These are phyloP conservation scores for Drosophila greeni DNA, from an alignment of 2,888 invertebrate genomes.

Conservation along the genomic window DNA sequence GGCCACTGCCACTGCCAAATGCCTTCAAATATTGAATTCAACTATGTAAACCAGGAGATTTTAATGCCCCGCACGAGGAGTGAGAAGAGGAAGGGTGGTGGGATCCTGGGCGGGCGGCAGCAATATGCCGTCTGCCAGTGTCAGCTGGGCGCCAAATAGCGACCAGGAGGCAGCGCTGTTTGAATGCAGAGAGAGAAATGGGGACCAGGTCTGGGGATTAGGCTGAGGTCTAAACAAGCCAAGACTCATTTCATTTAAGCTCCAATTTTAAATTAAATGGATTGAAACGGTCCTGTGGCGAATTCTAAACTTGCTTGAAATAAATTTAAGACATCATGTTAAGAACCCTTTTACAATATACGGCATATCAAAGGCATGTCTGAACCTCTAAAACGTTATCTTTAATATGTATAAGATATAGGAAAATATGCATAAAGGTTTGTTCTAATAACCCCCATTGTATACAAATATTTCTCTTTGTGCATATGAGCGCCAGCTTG, in stretches of 20 bases:
- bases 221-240: too few relatives aligned
- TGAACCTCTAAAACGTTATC: too few relatives aligned
- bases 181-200: constrained; percentile 5
- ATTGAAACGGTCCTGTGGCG: too few relatives aligned
- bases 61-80: constrained; percentile 28
- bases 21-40: constrained; percentile 48
- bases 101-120: constrained; percentile 19
- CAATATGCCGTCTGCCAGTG: constrained; percentile 63
- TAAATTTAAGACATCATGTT: too few relatives aligned
- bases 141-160: constrained; percentile 56
- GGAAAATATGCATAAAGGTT: too few relatives aligned
- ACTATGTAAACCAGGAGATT: constrained; percentile 46
- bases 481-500: constrained; percentile 23
- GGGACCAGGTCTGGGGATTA: background rate
- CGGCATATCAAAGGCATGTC: too few relatives aligned
- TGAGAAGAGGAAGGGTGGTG: background rate
- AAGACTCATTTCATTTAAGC: background rate
- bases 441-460: too few relatives aligned
- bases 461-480: background rate
- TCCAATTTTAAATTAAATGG: background rate
- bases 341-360: too few relatives aligned
- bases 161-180: constrained; percentile 48
- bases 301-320: too few relatives aligned
- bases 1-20: constrained; percentile 40
- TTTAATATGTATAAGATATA: too few relatives aligned